A percentile compares a stretch with the other conserved stretches of the same genome.
These are phyloP conservation scores for Globodera rostochiensis DNA, from an alignment of 1,140 invertebrate genomes.

Conservation along the genomic window DNA sequence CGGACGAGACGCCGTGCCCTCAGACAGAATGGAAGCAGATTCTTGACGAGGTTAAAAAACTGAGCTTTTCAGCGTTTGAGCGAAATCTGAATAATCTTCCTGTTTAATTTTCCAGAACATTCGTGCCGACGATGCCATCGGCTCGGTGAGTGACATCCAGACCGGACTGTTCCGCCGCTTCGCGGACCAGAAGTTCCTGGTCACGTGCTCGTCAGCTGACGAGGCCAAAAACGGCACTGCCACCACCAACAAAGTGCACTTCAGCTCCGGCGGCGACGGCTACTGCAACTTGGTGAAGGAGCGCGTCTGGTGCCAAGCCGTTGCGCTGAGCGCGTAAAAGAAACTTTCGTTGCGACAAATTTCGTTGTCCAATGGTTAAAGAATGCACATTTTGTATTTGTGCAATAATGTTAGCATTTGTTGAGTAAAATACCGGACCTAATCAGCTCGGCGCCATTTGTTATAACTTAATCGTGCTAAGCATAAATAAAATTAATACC, in stretches of 20 bases:
- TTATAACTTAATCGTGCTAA: too few species aligned
- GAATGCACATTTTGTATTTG: too few species aligned
- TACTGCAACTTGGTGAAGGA: slow-evolving; percentile 33
- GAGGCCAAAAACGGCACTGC: slow-evolving; percentile 2
- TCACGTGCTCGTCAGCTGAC: slow-evolving; percentile 21
- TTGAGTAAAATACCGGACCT: too few species aligned
- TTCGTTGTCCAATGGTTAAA: too few species aligned
- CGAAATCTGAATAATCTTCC: too few species aligned
- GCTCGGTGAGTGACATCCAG: slow-evolving; percentile 27
- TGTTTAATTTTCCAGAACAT: slow-evolving; percentile 17
- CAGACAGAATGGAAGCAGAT: background rate
- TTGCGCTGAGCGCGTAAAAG: slow-evolving; percentile 18
- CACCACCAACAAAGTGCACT: slow-evolving; percentile 26
- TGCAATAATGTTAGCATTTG: too few species aligned
- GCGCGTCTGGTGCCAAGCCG: slow-evolving; percentile 29
- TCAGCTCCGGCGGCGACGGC: slow-evolving; percentile 29
- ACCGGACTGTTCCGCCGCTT: slow-evolving; percentile 24
- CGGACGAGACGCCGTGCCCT: background rate
- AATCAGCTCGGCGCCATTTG: too few species aligned
- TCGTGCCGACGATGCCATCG: slow-evolving; percentile 21
- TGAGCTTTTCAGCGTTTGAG: too few species aligned
- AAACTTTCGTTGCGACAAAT: too few species aligned
- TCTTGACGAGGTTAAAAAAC: background rate
- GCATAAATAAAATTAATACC: too few species aligned
- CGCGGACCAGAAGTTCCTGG: slow-evolving; percentile 33